Base-by-base conservation (phyloP, 2,888 invertebrate genomes). In the Drosophila anomalipes region DNA sequence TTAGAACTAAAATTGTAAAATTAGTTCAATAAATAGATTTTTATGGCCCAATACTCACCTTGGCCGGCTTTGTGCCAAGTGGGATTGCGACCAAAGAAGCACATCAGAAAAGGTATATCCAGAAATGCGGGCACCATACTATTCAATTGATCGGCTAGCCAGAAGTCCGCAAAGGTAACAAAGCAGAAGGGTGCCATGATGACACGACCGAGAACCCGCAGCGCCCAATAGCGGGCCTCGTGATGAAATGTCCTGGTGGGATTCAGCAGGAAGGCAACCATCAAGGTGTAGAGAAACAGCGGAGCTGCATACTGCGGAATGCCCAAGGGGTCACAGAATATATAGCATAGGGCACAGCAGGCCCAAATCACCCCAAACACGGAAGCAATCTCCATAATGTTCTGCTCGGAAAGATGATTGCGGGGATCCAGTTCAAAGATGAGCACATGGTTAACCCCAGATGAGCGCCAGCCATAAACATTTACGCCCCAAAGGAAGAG, bases 71-170 rank as follows among this genome's bases (percentile, higher is more conserved):
- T 93, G 41, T 94, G 92, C 95, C 95, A 95, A 64, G 94, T 94
- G 41, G 95, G 94, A 90, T 95, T 95, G 33, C 94, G 94, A 7
- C 94, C 94, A 91, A 97, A 97, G 92, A 96, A 97, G 92, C 97
- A 98, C 68, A 96, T 93, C 67, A 97, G 94, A 92, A 96, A 97
- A 89, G 97, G 96, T 82, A 97, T 95, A 92, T 98, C 97, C 71
- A 96, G 93, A 78, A 98, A 95, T 1, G 96, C 96, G 2, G 95
- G 95, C 7, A 95, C 96, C 69, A 97, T 94, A 90, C 97, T 97
- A 91, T 97, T 97, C 51, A 97, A 93, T 92, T 97, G 97, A 94
- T 97, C 97, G 19, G 97, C 97, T 86, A 97, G 95, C 97, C 97
- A 97, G 94, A 97, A 97, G 93, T 97, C 97, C 73, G 97, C 97